These are phyloP conservation scores for Pocillopora meandrina DNA, from an alignment of 92 coral and sea anemone genomes.

Conservation along the genomic window DNA sequence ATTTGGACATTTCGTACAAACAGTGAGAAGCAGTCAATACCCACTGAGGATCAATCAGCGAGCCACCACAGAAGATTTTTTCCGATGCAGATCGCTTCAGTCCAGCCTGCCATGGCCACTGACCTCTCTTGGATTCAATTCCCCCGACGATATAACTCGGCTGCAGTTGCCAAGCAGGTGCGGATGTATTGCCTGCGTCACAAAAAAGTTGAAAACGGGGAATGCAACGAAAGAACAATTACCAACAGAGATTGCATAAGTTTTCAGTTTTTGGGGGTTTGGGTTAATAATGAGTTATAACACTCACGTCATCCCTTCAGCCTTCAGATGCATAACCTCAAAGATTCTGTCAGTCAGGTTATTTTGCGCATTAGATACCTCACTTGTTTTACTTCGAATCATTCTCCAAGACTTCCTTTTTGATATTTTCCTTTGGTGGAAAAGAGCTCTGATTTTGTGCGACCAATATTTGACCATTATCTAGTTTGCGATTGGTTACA, in stretches of 20 bases:
- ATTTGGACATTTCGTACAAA: conserved; percentile 51
- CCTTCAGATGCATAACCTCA: too few relatives aligned
- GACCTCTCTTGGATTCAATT: conserved; percentile 44
- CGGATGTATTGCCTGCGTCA: background rate
- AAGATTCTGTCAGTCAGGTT: too few relatives aligned
- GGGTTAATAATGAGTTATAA: too few relatives aligned
- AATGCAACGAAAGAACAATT: background rate
- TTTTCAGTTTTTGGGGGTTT: background rate
- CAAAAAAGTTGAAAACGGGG: background rate
- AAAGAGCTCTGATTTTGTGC: too few relatives aligned
- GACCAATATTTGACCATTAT: too few relatives aligned
- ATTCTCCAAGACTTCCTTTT: too few relatives aligned
- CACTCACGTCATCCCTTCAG: too few relatives aligned
- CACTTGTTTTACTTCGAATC: too few relatives aligned
- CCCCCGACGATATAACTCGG: conserved; percentile 65
- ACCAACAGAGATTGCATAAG: background rate
- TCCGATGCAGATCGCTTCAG: conserved; percentile 42
- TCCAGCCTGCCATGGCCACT: conserved; percentile 69
- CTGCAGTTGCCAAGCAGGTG: conserved; percentile 1
- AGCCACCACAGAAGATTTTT: conserved; percentile 60
- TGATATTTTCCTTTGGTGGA: too few relatives aligned
- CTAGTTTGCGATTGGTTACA: too few relatives aligned
- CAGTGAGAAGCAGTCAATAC: conserved; percentile 62
- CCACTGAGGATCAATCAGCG: conserved; percentile 53
- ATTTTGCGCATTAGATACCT: too few relatives aligned